Conservation (phyloP, 1,140 invertebrate genomes). For the Leptinotarsa lineolata region DNA sequence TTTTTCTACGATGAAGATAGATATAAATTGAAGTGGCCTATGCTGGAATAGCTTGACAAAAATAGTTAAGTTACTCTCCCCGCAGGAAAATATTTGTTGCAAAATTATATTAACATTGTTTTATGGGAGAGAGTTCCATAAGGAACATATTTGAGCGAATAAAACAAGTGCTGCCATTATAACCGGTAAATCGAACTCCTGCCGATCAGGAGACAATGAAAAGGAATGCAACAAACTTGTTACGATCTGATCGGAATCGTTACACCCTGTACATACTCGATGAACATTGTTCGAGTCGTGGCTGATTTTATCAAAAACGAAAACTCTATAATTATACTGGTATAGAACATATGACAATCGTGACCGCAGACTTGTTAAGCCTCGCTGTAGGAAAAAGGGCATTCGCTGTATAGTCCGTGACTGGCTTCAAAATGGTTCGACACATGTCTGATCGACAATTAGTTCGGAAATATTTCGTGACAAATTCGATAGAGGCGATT, state of each 20-base stretch:
- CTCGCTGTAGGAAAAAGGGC: slow-evolving; percentile 28
- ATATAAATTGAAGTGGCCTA: too few species aligned
- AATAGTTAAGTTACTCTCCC: too few species aligned
- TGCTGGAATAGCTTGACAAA: too few species aligned
- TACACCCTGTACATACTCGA: slow-evolving; percentile 24
- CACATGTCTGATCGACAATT: slow-evolving; percentile 47
- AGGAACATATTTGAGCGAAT: too few species aligned
- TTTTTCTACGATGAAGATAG: too few species aligned
- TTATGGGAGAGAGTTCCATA: too few species aligned
- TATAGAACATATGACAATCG: slow-evolving; percentile 33
- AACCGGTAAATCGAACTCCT: slow-evolving; percentile 1
- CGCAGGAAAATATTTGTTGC: too few species aligned
- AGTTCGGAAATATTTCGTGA: slow-evolving; percentile 45
- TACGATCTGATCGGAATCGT: slow-evolving; percentile 19
- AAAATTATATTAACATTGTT: too few species aligned
- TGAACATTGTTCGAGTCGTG: slow-evolving; percentile 28
- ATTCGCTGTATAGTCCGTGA: slow-evolving; percentile 30
- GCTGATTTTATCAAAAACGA: slow-evolving; percentile 30
- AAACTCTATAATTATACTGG: slow-evolving; percentile 31
- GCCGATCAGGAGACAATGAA: slow-evolving; percentile 13
- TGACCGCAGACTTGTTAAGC: slow-evolving; percentile 27
- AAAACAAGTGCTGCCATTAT: not conserved
- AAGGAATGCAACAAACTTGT: slow-evolving; percentile 27
- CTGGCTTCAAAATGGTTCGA: slow-evolving; percentile 38
- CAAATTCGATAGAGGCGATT: slow-evolving; percentile 33